Evolutionary conservation across 2,797 vertebrate species (phyloP), one percentile per base, ranked within the genome.

Genomic region (Cichlasoma orientale): DNA sequence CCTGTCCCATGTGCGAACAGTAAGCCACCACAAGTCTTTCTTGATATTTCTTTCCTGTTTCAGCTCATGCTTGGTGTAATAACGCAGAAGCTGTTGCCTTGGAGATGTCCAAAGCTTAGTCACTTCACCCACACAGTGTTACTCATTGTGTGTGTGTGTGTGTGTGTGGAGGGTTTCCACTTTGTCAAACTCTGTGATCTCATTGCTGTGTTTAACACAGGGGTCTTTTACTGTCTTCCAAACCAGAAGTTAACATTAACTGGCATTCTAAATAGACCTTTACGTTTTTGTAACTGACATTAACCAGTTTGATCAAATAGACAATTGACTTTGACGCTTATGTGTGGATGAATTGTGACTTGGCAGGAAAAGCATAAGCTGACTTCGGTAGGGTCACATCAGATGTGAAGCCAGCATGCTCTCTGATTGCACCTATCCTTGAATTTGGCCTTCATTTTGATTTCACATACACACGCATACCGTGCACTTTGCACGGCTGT

Each of bases 81-180:
- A 61, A 83, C 54, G 85, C 56, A 82, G 63, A 55, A 11, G 19
- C n/a, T 25, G 87, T 83, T 85, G 77, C 83, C 84, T 70, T 56
- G 81, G 87, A 82, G 78, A 86, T 56, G 59, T 76, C 31, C 78
- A 23, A 55, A 56, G 80, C 55, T 70, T 55, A 83, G 84, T 92
- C 85, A 93, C 85, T 78, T 82, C 44, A 77, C 75, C 85, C 79
- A 86, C 77, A 0, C 11, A 69, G 52, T 56, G 25, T 94, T 91
- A 92, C 83, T 93, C 91, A 90, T 31, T 41, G 25, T 76, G 56
- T 56, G 70, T 47, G 38, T 68, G 58, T 23, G 1, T 41, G 25
- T 76, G 56, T 56, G 70, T 47, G 38, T 68, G 58, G 25, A 1
- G 55, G 73, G 55, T 71, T 71, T 55, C 29, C 70, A 82, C 10